Evolutionary conservation across 2,888 invertebrate genomes (phyloP).

Genomic region (Yponomeuta malinellus): DNA sequence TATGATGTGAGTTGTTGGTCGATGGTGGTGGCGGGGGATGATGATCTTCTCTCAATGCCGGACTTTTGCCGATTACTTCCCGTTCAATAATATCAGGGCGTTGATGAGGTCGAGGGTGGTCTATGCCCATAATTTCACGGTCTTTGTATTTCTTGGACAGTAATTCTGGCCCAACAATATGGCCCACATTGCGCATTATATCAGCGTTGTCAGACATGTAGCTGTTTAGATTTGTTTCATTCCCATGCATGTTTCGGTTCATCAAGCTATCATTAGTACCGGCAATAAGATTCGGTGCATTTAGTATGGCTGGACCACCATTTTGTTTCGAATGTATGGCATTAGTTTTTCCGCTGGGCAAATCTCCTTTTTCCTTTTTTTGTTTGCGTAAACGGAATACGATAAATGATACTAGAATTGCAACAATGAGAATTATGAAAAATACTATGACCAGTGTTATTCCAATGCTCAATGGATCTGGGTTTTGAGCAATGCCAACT

Average conservation of each 20-base stretch:
- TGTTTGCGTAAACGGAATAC: conserved; percentile 92
- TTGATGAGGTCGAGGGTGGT: conserved; percentile 83
- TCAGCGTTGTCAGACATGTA: conserved; percentile 85
- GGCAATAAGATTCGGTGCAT: conserved; percentile 80
- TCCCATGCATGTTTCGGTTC: conserved; percentile 80
- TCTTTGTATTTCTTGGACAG: conserved; percentile 93
- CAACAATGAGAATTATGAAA: conserved; percentile 91
- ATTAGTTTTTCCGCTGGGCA: conserved; percentile 77
- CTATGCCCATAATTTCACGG: conserved; percentile 83
- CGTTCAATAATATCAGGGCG: conserved; percentile 95
- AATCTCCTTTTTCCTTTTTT: conserved; percentile 88
- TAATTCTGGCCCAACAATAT: conserved; percentile 89
- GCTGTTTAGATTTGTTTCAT: conserved; percentile 81
- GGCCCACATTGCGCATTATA: conserved; percentile 84
- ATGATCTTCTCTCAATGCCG: conserved; percentile 85
- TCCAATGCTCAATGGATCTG: conserved; percentile 93
- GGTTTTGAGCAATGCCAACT: conserved; percentile 84
- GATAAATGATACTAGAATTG: conserved; percentile 93
- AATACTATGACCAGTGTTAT: conserved; percentile 95
- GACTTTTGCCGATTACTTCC: conserved; percentile 89
- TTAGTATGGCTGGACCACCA: conserved; percentile 81
- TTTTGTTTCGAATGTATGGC: conserved; percentile 87
- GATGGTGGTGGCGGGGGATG: conserved; percentile 88
- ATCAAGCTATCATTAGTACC: conserved; percentile 82
- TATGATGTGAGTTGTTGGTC: conserved; percentile 81